Percentiles rank a stretch among this genome's conserved stretches.
These are phyloP conservation scores for Melanargia galathea DNA, from an alignment of 2,888 invertebrate species.

Conservation along the genomic window DNA sequence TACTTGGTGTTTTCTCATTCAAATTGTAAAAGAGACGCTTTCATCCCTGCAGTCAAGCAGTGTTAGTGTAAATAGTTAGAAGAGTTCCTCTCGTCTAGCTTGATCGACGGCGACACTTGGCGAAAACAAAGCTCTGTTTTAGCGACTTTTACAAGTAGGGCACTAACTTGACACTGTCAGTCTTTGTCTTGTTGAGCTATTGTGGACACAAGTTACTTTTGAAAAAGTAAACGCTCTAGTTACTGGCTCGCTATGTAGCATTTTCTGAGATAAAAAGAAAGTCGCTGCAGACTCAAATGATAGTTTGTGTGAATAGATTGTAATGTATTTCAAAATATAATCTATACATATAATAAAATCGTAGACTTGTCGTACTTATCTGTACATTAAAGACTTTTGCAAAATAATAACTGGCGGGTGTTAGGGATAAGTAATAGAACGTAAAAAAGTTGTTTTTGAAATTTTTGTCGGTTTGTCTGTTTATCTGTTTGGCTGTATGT, in stretches of 20 bases:
- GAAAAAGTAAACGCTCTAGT: constrained; percentile 11
- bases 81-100: constrained; percentile 25
- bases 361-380: too few relatives aligned
- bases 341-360: too few relatives aligned
- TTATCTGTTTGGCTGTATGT: too few relatives aligned
- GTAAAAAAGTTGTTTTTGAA: too few relatives aligned
- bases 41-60: background rate
- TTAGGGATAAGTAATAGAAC: too few relatives aligned
- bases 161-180: constrained; percentile 26
- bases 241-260: background rate
- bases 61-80: constrained; percentile 18
- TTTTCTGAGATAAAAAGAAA: background rate
- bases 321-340: too few relatives aligned
- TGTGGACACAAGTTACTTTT: constrained; percentile 21
- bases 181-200: constrained; percentile 26
- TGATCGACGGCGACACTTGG: constrained; percentile 30
- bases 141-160: constrained; percentile 22
- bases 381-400: too few relatives aligned
- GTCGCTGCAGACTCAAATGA: too few relatives aligned
- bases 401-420: too few relatives aligned
- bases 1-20: constrained; percentile 10
- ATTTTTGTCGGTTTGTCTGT: too few relatives aligned
- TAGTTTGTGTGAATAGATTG: too few relatives aligned
- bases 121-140: constrained; percentile 30
- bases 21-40: constrained; percentile 1